A percentile compares a stretch with the other conserved stretches of the same genome.
Conservation (phyloP, 2,113 vertebrate genomes). For the Lycocorax pyrrhopterus region DNA sequence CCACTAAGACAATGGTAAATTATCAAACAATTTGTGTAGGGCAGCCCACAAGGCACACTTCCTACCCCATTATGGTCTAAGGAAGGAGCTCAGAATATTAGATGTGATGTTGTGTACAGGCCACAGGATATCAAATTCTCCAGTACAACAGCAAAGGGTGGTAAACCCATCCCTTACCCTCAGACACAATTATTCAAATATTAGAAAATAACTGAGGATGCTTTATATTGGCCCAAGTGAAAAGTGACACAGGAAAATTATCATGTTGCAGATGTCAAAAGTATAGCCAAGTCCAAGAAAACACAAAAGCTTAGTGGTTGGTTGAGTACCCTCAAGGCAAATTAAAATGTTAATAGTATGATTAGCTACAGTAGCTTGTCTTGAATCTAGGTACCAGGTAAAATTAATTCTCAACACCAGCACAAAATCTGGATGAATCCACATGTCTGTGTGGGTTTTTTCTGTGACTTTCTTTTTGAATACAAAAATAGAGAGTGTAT, state of each 20-base stretch:
- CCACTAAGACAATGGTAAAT: neutral
- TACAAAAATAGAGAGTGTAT: neutral
- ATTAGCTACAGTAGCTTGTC: neutral
- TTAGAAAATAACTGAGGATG: neutral
- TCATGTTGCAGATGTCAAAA: neutral
- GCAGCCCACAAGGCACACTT: neutral
- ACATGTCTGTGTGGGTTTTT: fast-evolving
- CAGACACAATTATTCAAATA: neutral
- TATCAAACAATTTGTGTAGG: neutral
- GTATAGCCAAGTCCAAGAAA: neutral
- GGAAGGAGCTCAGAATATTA: neutral
- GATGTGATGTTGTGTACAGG: neutral
- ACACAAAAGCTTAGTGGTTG: neutral
- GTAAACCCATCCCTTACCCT: neutral
- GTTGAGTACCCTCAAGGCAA: neutral
- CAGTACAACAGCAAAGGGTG: neutral
- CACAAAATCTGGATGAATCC: neutral
- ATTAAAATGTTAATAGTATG: neutral
- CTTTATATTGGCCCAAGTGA: neutral
- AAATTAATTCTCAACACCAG: neutral
- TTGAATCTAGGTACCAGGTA: neutral
- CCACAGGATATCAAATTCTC: neutral
- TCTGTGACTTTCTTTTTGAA: neutral
- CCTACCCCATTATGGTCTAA: neutral
- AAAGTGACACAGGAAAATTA: neutral